phyloP scores from a whole-genome alignment of 23 tunicate genomes.

The Ciona savignyi region DNA sequence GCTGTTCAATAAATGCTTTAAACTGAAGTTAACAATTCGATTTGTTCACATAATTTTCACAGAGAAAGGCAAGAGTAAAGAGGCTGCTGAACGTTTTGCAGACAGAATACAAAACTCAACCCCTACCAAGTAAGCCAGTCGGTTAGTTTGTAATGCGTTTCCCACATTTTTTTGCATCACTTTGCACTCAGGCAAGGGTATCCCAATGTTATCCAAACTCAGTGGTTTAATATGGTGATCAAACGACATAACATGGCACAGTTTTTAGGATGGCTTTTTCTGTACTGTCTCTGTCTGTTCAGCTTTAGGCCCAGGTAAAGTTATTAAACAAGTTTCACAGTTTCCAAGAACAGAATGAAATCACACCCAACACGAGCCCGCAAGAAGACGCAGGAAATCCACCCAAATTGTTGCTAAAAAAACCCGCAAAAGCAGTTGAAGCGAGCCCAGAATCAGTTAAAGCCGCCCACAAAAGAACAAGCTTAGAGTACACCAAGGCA shows the following conservation, averaged over 20 bases:
- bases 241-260: too few relatives aligned
- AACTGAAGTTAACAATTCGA: too few relatives aligned
- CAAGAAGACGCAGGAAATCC: conserved; percentile 13
- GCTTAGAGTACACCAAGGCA: conserved; percentile 11
- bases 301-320: too few relatives aligned
- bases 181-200: neutral
- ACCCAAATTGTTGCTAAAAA: conserved; percentile 2
- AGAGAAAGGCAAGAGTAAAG: neutral
- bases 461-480: conserved; percentile 20
- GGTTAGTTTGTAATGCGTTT: neutral
- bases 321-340: too few relatives aligned
- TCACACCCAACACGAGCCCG: conserved; percentile 42
- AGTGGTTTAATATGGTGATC: neutral
- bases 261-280: too few relatives aligned
- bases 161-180: neutral
- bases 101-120: conserved; percentile 14
- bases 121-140: neutral
- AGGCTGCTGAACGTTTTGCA: neutral
- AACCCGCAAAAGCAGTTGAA: conserved; percentile 12
- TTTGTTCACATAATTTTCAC: too few relatives aligned
- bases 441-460: conserved; percentile 3
- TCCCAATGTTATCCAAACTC: neutral
- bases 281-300: too few relatives aligned
- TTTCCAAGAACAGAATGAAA: conserved; percentile 26
- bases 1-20: too few relatives aligned